Conservation (phyloP, 2,113 vertebrate genomes). For the Rhinoptilus africanus region DNA sequence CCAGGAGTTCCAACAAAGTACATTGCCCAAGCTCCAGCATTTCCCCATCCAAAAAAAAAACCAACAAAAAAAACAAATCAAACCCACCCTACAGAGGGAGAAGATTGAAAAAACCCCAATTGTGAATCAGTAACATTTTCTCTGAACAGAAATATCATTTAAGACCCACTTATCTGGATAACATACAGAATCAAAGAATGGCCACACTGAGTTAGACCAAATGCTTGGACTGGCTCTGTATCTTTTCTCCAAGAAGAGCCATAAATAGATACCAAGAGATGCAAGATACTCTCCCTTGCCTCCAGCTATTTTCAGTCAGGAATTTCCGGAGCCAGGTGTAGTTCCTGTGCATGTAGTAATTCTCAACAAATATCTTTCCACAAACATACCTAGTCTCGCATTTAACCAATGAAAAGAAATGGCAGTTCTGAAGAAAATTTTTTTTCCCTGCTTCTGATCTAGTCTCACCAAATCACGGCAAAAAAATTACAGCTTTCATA, state of each 20-base stretch:
- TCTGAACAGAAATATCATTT: not conserved
- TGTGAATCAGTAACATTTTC: not conserved
- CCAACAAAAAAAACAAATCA: not conserved
- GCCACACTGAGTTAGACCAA: not conserved
- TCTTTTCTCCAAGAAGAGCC: not conserved
- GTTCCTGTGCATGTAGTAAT: not conserved
- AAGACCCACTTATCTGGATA: not conserved
- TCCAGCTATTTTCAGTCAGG: not conserved
- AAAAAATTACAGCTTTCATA: not conserved
- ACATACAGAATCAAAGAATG: not conserved
- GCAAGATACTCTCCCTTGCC: not conserved
- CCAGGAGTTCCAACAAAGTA: not conserved
- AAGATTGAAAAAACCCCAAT: not conserved
- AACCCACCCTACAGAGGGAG: accelerated
- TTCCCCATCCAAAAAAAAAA: not conserved
- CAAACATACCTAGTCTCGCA: not conserved
- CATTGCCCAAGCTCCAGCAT: not conserved
- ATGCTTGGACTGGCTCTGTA: not conserved
- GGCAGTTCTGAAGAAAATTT: not conserved
- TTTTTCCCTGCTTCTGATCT: not conserved
- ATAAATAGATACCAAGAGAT: not conserved
- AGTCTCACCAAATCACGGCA: not conserved
- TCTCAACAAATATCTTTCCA: not conserved
- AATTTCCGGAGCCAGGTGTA: not conserved
- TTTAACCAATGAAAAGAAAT: not conserved